Percentiles rank a stretch among this genome's conserved stretches.
Evolutionary conservation across 2,797 vertebrate genomes (phyloP).

Genomic region (Typhlichthys subterraneus): DNA sequence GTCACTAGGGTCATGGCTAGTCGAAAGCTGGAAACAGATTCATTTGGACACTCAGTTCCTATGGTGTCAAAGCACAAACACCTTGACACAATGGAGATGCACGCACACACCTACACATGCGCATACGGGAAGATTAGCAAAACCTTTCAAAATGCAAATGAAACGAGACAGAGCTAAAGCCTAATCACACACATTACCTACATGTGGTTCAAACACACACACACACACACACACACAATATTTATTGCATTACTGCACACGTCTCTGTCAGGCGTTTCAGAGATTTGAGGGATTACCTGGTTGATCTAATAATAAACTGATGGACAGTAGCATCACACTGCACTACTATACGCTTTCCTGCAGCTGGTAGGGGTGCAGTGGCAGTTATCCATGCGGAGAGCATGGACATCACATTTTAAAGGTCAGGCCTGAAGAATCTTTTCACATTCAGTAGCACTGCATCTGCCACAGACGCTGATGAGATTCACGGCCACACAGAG

Average conservation of each 20-base stretch:
- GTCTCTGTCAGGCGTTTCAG: conserved; percentile 24
- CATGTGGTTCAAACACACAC: conserved; percentile 1
- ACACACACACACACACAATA: not conserved
- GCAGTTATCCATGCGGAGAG: too few relatives aligned
- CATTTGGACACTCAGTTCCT: conserved; percentile 22
- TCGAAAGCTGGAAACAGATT: conserved; percentile 10
- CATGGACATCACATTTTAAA: conserved; percentile 8
- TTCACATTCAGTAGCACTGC: conserved; percentile 46
- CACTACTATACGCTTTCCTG: not conserved
- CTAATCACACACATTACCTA: too few relatives aligned
- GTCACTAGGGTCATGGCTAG: conserved; percentile 44
- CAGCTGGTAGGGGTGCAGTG: not conserved
- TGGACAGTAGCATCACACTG: conserved; percentile 7
- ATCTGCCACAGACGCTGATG: conserved; percentile 56
- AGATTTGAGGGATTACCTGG: conserved; percentile 41
- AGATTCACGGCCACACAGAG: conserved; percentile 65
- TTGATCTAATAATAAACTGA: conserved; percentile 29
- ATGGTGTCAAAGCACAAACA: conserved; percentile 26
- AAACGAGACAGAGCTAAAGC: not conserved
- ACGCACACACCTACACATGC: conserved; percentile 31
- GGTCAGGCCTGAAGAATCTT: conserved; percentile 50
- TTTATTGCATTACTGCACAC: not conserved
- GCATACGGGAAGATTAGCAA: not conserved
- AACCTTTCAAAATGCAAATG: too few relatives aligned
- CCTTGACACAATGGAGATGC: not conserved